Percentiles rank a stretch among this genome's conserved stretches.
phyloP scores from a whole-genome alignment of 2,797 vertebrate species.

The Xenopus petersii region DNA sequence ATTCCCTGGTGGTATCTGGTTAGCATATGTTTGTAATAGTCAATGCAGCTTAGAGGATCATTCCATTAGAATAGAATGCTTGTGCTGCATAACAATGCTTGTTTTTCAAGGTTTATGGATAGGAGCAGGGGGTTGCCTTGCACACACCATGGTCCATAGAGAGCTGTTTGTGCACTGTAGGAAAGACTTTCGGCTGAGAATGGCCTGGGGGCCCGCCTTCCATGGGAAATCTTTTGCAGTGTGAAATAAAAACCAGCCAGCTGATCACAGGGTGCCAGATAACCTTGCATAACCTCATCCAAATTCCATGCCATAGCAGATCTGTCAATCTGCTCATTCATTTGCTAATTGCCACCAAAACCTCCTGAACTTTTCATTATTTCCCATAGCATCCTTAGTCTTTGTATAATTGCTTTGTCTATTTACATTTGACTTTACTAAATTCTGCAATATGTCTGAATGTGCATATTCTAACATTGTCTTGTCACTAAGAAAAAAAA shows the following conservation, averaged over 20 bases:
- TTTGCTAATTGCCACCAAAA: constrained; percentile 38
- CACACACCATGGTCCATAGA: constrained; percentile 3
- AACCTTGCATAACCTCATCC: constrained; percentile 37
- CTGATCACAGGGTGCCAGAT: constrained; percentile 40
- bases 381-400: constrained; percentile 17
- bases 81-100: constrained; percentile 41
- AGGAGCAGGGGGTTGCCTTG: constrained; percentile 26
- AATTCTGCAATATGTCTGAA: too few species aligned
- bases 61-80: constrained; percentile 19
- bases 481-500: too few species aligned
- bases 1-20: constrained; percentile 26
- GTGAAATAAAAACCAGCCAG: constrained; percentile 10
- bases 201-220: background rate
- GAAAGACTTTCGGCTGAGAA: constrained; percentile 30
- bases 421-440: too few species aligned
- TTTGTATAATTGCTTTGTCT: too few species aligned
- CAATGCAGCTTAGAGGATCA: constrained; percentile 17
- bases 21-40: constrained; percentile 41
- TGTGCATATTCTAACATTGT: too few species aligned
- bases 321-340: constrained; percentile 41
- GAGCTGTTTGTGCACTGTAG: background rate
- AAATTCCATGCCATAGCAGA: constrained; percentile 24
- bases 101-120: constrained; percentile 32
- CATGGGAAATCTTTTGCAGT: constrained; percentile 1
- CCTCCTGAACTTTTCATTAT: background rate